phyloP scores from a whole-genome alignment of 2,113 vertebrate genomes.

The Pogona vitticeps region DNA sequence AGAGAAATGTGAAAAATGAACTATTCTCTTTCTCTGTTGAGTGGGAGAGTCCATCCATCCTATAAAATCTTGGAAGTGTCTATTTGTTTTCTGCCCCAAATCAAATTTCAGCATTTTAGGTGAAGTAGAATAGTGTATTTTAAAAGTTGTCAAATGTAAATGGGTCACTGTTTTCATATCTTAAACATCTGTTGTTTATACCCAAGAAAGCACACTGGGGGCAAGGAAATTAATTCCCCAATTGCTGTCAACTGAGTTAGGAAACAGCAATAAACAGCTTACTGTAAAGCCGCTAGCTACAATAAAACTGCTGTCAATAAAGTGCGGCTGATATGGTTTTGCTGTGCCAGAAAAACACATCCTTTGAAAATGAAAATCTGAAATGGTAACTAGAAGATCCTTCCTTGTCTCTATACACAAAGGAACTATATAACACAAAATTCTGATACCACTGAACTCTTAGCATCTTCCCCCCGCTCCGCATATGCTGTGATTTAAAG shows the following conservation, averaged over 20 bases:
- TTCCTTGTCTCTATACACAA: conserved; percentile 42
- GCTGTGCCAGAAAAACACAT: conserved; percentile 65
- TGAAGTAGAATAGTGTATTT: conserved; percentile 35
- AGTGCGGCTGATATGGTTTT: conserved; percentile 70
- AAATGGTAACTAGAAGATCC: conserved; percentile 57
- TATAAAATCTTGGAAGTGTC: conserved; percentile 41
- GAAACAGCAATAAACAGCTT: conserved; percentile 84
- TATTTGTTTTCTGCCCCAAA: conserved; percentile 31
- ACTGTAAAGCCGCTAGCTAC: conserved; percentile 82
- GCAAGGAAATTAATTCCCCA: conserved; percentile 86
- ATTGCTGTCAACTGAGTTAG: conserved; percentile 83
- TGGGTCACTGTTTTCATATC: conserved; percentile 81
- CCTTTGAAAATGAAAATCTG: conserved; percentile 63
- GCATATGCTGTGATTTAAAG: conserved; percentile 30
- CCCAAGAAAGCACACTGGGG: conserved; percentile 85
- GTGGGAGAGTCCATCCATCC: conserved; percentile 13
- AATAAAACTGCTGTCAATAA: conserved; percentile 83
- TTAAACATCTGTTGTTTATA: conserved; percentile 86
- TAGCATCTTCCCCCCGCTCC: background rate
- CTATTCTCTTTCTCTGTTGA: conserved; percentile 23
- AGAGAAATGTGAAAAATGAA: conserved; percentile 39
- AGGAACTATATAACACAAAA: conserved; percentile 54
- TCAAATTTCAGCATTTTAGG: conserved; percentile 44
- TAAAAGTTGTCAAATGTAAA: conserved; percentile 79
- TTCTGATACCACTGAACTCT: conserved; percentile 34